These are phyloP conservation scores for Eufriesea mexicana DNA, from an alignment of 1,140 invertebrate genomes.

Conservation along the genomic window DNA sequence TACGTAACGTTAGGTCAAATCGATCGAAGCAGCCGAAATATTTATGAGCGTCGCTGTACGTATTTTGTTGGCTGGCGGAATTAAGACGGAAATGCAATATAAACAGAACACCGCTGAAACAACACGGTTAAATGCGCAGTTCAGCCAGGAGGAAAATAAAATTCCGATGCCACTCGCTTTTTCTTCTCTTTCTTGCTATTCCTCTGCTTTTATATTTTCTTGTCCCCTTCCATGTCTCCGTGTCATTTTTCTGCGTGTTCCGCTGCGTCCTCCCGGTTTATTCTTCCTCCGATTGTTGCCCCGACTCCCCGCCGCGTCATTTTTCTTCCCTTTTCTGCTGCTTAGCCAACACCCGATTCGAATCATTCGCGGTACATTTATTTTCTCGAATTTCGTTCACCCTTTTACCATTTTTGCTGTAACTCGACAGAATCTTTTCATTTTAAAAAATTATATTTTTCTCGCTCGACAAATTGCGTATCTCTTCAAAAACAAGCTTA, in stretches of 20 bases:
- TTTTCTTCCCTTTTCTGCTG: too few relatives aligned
- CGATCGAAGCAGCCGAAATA: too few relatives aligned
- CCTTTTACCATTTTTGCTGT: too few relatives aligned
- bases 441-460: too few relatives aligned
- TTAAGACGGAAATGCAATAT: conserved; percentile 32
- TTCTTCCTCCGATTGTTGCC: background rate
- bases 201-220: background rate
- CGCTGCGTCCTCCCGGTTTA: background rate
- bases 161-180: conserved; percentile 12
- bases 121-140: conserved; percentile 22
- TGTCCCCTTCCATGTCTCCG: background rate
- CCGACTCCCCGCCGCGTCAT: background rate
- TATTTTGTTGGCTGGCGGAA: background rate
- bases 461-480: too few relatives aligned
- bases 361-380: too few relatives aligned
- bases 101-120: conserved; percentile 31
- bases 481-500: too few relatives aligned
- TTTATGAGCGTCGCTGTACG: too few relatives aligned
- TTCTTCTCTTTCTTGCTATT: background rate
- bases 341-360: too few relatives aligned
- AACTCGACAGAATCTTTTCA: too few relatives aligned
- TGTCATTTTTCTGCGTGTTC: background rate
- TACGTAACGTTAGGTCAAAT: too few relatives aligned
- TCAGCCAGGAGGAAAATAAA: conserved; percentile 6
- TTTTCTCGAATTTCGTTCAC: too few relatives aligned